phyloP scores from a whole-genome alignment of 1,140 invertebrate species.

The Drosophila subpulchrella region DNA sequence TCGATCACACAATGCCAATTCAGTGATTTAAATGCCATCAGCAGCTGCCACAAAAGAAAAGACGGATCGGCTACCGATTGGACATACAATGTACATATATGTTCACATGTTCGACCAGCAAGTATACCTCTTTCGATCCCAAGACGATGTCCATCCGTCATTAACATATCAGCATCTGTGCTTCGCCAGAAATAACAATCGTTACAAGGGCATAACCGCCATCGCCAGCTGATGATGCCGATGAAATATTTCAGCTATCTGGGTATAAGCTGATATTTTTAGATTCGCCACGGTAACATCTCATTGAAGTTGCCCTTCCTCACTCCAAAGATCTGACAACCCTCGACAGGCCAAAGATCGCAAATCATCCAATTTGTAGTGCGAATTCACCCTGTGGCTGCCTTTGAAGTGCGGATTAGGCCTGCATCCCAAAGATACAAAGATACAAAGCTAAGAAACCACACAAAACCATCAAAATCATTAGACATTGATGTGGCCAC shows the following conservation, averaged over 20 bases:
- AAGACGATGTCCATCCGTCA: constrained; percentile 55
- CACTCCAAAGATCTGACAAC: constrained; percentile 43
- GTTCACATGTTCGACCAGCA: constrained; percentile 6
- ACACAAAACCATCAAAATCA: constrained; percentile 15
- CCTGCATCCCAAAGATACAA: constrained; percentile 27
- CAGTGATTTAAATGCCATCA: constrained; percentile 73
- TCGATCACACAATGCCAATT: constrained; percentile 52
- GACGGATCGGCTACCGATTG: constrained; percentile 61
- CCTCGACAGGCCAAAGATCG: constrained; percentile 20
- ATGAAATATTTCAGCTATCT: constrained; percentile 57
- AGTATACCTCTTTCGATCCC: constrained; percentile 22
- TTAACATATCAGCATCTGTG: constrained; percentile 66
- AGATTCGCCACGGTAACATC: constrained; percentile 65
- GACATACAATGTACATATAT: constrained; percentile 6
- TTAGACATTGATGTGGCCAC: constrained; percentile 23
- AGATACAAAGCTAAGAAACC: constrained; percentile 3
- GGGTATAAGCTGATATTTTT: constrained; percentile 38
- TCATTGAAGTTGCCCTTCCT: constrained; percentile 43
- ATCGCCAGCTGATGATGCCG: constrained; percentile 17
- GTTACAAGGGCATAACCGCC: constrained; percentile 69
- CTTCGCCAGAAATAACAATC: constrained; percentile 54
- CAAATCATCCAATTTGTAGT: constrained; percentile 48
- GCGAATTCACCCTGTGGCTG: constrained; percentile 52
- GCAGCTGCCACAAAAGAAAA: constrained; percentile 49
- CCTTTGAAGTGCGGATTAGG: constrained; percentile 55